Base-by-base conservation (phyloP, 30 jellyfish, hydroid and myxozoan genomes). In the Aurelia coerulea region DNA sequence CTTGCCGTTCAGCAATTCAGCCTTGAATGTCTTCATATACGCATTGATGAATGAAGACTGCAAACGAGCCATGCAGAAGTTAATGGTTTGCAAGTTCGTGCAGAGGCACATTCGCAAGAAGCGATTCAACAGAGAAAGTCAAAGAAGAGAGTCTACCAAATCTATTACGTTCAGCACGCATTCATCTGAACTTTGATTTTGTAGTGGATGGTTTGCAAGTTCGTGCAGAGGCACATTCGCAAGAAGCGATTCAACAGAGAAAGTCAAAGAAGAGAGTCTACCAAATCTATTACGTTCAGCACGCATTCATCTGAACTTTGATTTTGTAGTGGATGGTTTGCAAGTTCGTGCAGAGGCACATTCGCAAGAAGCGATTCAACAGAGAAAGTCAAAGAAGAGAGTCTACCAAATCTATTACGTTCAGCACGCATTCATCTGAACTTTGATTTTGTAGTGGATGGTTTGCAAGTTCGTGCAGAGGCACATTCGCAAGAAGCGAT, bases 1-100 rank as follows among this genome's bases (percentile, higher is more conserved):
- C 14, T 62, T 87, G 53, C 96, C 96, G 9, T 33, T 74, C 14
- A 15, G 77, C 16, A 78, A 76, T 65, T 76, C 87, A 15, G 80
- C 70, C 32, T 69, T 72, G 18, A 87, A 87, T 68, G 92, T 91
- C 37, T 87, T 87, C 66, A 76, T 87, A 29, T 87, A 87, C 74
- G 96, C 90, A 14, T 32, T 87, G 41, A 49, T 65, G 83, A 87
- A 78, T 87, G 70, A 60, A 60, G 70, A 60, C 35, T 60, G 70
- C 70, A 60, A 60, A 60, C 13, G 4, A 23, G 70, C 70, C 12
- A 60, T 60, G 33, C 31, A 60, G 35, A 60, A 60, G 70, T 60
- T 60, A 3, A 17, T 60, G 70, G 13, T 17, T 60, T 60, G 70
- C 70, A 60, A 60, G 35, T 17, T 60, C 11, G 31, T n/a, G 31